Percentiles rank a stretch among this genome's conserved stretches.
Conservation (phyloP, 2,113 vertebrate species). For the Barnardius zonarius region DNA sequence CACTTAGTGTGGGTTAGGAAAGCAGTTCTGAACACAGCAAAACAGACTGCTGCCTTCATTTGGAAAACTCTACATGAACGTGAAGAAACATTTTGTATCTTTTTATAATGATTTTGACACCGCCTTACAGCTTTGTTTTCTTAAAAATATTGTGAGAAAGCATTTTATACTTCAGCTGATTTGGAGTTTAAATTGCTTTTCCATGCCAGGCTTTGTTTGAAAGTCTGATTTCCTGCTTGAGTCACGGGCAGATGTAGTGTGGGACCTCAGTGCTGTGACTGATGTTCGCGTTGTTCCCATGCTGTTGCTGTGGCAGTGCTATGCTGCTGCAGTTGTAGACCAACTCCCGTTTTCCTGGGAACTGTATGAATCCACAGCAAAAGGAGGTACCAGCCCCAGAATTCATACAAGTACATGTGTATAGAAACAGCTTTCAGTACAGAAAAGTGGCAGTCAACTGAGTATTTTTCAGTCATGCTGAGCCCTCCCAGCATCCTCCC, state of each 20-base stretch:
- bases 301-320: background rate
- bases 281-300: background rate
- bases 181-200: background rate
- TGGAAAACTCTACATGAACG: background rate
- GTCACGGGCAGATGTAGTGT: background rate
- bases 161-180: background rate
- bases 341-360: background rate
- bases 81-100: background rate
- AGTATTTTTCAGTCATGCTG: background rate
- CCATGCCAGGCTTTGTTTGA: background rate
- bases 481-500: background rate
- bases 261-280: background rate
- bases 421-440: background rate
- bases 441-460: background rate
- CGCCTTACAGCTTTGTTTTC: background rate
- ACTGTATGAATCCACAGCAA: background rate
- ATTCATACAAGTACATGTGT: background rate
- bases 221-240: slow-evolving; percentile 32
- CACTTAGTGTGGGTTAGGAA: background rate
- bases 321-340: background rate
- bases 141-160: background rate
- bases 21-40: background rate
- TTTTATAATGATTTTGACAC: background rate
- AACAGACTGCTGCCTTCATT: background rate
- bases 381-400: background rate